Evolutionary conservation across 1,140 invertebrate genomes (phyloP).

Genomic region (Pogonomyrmex barbatus): DNA sequence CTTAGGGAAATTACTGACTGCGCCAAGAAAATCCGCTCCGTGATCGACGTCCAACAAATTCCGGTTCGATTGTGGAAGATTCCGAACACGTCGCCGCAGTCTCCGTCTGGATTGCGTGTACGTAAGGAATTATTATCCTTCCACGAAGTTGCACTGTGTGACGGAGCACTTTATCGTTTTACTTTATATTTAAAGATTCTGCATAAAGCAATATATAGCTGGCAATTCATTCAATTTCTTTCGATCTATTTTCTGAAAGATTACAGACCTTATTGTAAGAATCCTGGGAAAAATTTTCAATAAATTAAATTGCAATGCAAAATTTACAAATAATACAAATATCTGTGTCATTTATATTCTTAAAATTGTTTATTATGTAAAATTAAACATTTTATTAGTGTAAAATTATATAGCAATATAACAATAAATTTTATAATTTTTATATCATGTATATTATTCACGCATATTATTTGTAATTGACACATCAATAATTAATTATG

Average conservation of each 20-base stretch:
- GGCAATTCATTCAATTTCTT: background rate
- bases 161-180: background rate
- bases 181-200: background rate
- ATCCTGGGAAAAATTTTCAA: background rate
- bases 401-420: too few species aligned
- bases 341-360: too few species aligned
- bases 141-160: background rate
- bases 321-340: too few species aligned
- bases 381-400: too few species aligned
- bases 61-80: slow-evolving; percentile 49
- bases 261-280: background rate
- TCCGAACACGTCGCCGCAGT: slow-evolving; percentile 55
- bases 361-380: too few species aligned
- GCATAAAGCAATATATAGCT: background rate
- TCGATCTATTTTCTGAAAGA: too few species aligned
- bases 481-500: too few species aligned
- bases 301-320: background rate
- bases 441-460: too few species aligned
- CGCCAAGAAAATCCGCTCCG: slow-evolving; percentile 57
- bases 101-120: slow-evolving; percentile 45
- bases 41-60: slow-evolving; percentile 62
- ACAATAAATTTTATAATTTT: too few species aligned
- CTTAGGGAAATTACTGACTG: slow-evolving; percentile 64
- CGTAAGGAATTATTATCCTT: slow-evolving; percentile 48
- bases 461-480: too few species aligned